These are phyloP conservation scores for Agrilus mali DNA, from an alignment of 2,888 invertebrate genomes.

Conservation along the genomic window DNA sequence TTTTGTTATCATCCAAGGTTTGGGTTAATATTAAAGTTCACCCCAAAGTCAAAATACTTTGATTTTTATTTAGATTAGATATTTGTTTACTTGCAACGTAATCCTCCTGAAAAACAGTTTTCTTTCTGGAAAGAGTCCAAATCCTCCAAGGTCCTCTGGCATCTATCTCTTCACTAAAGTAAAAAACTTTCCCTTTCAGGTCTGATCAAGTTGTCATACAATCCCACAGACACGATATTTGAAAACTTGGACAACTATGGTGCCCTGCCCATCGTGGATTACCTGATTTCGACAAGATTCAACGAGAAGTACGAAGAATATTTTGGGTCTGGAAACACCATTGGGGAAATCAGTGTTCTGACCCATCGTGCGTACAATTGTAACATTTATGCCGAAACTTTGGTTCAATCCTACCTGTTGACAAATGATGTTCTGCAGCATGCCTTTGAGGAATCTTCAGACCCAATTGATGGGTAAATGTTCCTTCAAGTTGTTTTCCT, in stretches of 20 bases:
- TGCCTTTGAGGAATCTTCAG: slow-evolving; percentile 28
- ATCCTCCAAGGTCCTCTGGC: too few relatives aligned
- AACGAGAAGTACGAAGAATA: slow-evolving; percentile 39
- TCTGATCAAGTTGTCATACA: slow-evolving; percentile 13
- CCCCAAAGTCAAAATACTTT: too few relatives aligned
- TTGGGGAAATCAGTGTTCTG: slow-evolving; percentile 46
- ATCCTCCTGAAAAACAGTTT: too few relatives aligned
- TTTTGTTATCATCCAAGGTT: slow-evolving; percentile 33
- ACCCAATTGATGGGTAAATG: slow-evolving; percentile 7
- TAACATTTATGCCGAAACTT: slow-evolving; percentile 44
- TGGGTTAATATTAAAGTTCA: too few relatives aligned
- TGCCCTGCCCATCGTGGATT: slow-evolving; percentile 42
- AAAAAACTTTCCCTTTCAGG: slow-evolving; percentile 4
- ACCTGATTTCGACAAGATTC: slow-evolving; percentile 37
- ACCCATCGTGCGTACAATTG: slow-evolving; percentile 44
- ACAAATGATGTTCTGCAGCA: slow-evolving; percentile 33
- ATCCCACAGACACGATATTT: slow-evolving; percentile 31
- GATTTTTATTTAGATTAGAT: too few relatives aligned
- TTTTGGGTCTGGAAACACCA: slow-evolving; percentile 46
- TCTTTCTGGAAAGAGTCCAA: too few relatives aligned
- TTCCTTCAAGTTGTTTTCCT: not conserved
- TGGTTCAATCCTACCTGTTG: slow-evolving; percentile 40
- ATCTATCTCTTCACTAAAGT: too few relatives aligned
- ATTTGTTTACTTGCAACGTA: too few relatives aligned
- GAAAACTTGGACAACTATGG: slow-evolving; percentile 37